A percentile compares a stretch with the other conserved stretches of the same genome.
Evolutionary conservation across 2,797 vertebrate genomes (phyloP).

Genomic region (Enteromius viviparus): DNA sequence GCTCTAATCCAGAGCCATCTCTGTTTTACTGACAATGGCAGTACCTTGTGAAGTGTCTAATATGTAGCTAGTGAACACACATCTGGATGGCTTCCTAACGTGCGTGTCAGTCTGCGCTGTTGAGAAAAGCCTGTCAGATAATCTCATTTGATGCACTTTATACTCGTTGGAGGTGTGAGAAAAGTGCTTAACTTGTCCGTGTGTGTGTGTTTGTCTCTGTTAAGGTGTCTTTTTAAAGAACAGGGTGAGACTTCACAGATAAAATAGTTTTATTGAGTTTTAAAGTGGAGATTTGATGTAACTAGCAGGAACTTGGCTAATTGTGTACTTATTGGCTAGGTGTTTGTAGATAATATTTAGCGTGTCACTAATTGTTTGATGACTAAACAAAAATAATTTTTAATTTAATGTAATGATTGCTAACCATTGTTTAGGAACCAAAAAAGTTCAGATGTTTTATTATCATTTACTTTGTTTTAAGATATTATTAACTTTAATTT

Average conservation of each 20-base stretch:
- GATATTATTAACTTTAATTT: background rate
- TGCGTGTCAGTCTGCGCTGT: slow-evolving; percentile 55
- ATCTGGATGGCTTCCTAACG: slow-evolving; percentile 59
- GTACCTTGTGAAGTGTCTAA: slow-evolving; percentile 57
- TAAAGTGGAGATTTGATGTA: background rate
- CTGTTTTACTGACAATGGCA: slow-evolving; percentile 59
- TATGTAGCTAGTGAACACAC: slow-evolving; percentile 56
- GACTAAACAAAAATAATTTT: background rate
- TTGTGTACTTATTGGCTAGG: background rate
- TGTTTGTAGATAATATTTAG: background rate
- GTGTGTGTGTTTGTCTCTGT: slow-evolving; percentile 6
- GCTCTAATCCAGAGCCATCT: slow-evolving; percentile 56
- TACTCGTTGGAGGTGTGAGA: slow-evolving; percentile 37
- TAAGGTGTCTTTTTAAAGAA: background rate
- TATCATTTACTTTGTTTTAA: background rate
- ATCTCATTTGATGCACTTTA: slow-evolving; percentile 62
- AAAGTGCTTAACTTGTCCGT: slow-evolving; percentile 45
- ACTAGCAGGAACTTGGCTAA: background rate
- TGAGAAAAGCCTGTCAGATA: slow-evolving; percentile 59
- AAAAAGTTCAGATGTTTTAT: background rate
- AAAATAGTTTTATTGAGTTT: background rate
- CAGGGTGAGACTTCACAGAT: background rate
- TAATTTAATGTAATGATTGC: background rate
- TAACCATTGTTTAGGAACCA: background rate
- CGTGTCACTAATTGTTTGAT: background rate